phyloP scores from a whole-genome alignment of 92 coral and sea anemone species.

The Pocillopora grandis region DNA sequence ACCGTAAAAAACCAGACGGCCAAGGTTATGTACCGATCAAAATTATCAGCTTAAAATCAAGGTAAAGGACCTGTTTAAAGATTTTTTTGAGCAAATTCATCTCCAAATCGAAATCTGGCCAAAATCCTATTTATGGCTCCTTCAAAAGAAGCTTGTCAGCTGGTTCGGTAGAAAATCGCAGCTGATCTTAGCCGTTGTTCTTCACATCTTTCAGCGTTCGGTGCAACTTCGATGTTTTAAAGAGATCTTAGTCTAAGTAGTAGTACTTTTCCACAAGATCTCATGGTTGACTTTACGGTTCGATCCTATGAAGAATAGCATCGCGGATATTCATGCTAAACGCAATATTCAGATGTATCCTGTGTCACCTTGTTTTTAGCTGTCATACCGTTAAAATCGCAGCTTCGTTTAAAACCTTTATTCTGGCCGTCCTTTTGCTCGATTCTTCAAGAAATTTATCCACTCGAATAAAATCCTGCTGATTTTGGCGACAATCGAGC shows the following conservation, averaged over 20 bases:
- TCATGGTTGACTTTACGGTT: background rate
- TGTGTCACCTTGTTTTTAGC: constrained; percentile 24
- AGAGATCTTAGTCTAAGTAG: background rate
- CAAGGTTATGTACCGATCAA: background rate
- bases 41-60: background rate
- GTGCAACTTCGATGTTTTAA: no score
- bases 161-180: constrained; percentile 14
- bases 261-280: background rate
- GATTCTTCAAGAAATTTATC: background rate
- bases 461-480: background rate
- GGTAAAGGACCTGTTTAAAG: constrained; percentile 9
- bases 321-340: constrained; percentile 33
- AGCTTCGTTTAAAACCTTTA: background rate
- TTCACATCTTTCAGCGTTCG: background rate
- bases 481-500: background rate
- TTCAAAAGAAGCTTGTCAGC: constrained; percentile 21
- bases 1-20: constrained; percentile 15
- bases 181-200: background rate
- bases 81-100: background rate
- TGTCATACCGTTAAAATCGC: constrained; percentile 1
- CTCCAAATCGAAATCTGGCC: background rate
- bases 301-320: constrained; percentile 8
- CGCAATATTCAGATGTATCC: constrained; percentile 33
- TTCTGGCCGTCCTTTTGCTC: background rate
- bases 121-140: background rate